Evolutionary conservation across 2,797 vertebrate species (phyloP).

Genomic region (Neosilurus hyrtlii): DNA sequence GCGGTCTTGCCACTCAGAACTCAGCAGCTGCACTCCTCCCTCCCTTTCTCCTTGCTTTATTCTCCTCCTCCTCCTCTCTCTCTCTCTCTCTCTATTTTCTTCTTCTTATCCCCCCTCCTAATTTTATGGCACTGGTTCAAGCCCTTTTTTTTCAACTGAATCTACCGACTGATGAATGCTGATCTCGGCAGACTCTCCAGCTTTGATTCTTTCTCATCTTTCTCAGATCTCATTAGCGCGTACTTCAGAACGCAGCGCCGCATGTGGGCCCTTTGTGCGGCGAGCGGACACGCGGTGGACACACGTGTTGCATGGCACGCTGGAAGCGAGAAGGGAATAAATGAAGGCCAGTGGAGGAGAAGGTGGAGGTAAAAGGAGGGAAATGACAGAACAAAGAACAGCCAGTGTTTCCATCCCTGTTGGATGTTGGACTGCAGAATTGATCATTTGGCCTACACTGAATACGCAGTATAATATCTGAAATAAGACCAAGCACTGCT

Average conservation of each 20-base stretch:
- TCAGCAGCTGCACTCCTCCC: constrained; percentile 71
- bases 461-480: not conserved
- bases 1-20: constrained; percentile 69
- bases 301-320: constrained; percentile 66
- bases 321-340: constrained; percentile 41
- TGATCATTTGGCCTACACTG: not conserved
- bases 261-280: constrained; percentile 63
- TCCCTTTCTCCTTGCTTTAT: constrained; percentile 50
- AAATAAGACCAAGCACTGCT: not conserved
- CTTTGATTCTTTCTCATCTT: constrained; percentile 47
- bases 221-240: constrained; percentile 58
- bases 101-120: constrained; percentile 13
- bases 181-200: not conserved
- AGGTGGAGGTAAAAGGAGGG: constrained; percentile 4
- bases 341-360: constrained; percentile 28
- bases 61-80: constrained; percentile 39
- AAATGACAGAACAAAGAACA: not conserved
- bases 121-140: constrained; percentile 7
- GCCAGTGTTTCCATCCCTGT: too few species aligned
- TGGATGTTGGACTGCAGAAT: not conserved
- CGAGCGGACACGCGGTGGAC: constrained; percentile 70
- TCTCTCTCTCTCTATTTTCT: not conserved
- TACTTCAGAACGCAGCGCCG: constrained; percentile 54
- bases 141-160: not conserved
- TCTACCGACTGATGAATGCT: not conserved